A percentile compares a stretch with the other conserved stretches of the same genome.
phyloP scores from a whole-genome alignment of 2,888 invertebrate genomes.

The Ophioninae sp. region DNA sequence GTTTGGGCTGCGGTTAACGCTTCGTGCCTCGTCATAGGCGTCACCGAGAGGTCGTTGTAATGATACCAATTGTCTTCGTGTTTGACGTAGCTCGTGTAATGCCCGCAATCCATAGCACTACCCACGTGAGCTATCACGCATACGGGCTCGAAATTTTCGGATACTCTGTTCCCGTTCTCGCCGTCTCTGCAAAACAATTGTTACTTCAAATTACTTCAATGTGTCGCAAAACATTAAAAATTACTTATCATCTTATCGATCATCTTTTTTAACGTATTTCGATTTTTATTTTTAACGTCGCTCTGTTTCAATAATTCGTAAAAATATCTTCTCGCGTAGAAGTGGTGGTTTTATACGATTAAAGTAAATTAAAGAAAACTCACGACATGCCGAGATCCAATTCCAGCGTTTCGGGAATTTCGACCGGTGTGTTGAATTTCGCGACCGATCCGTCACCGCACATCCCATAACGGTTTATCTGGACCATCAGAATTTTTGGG shows the following conservation, averaged over 20 bases:
- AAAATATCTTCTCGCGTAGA: slow-evolving; percentile 1
- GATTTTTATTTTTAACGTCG: too few species aligned
- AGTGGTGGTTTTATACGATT: background rate
- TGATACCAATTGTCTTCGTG: slow-evolving; percentile 74
- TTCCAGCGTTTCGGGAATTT: slow-evolving; percentile 69
- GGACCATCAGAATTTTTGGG: slow-evolving; percentile 73
- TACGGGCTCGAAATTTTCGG: slow-evolving; percentile 70
- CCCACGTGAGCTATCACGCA: slow-evolving; percentile 75
- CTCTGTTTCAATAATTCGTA: background rate
- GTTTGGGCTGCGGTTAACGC: slow-evolving; percentile 72
- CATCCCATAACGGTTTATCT: slow-evolving; percentile 74
- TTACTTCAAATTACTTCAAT: background rate
- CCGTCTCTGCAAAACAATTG: slow-evolving; percentile 34
- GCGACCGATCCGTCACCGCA: slow-evolving; percentile 70
- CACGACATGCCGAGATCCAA: slow-evolving; percentile 69
- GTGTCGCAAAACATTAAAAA: too few species aligned
- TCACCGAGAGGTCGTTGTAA: slow-evolving; percentile 73
- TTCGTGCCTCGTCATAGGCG: slow-evolving; percentile 70
- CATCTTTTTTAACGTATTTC: too few species aligned
- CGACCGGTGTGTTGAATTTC: slow-evolving; percentile 72
- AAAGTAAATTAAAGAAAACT: slow-evolving; percentile 56
- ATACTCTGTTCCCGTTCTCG: slow-evolving; percentile 37
- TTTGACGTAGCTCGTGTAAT: slow-evolving; percentile 75
- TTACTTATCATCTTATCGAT: too few species aligned
- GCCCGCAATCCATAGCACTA: slow-evolving; percentile 75